phyloP scores from a whole-genome alignment of 92 coral and sea anemone species.

The Phenganax subtilis region DNA sequence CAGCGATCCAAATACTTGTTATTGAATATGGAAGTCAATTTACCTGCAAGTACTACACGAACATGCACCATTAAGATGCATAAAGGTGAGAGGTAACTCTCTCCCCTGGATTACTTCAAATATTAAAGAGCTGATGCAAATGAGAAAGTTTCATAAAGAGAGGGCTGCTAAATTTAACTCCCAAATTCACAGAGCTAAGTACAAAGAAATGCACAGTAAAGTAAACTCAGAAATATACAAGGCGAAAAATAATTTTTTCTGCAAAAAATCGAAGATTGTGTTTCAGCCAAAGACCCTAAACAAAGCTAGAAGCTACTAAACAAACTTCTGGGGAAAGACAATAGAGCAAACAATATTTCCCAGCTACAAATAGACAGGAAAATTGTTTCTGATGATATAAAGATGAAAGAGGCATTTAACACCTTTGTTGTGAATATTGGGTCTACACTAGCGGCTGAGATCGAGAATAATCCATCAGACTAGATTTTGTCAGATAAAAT shows the following conservation, averaged over 20 bases:
- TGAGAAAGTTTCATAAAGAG: slow-evolving; percentile 32
- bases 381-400: slow-evolving; percentile 33
- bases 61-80: not conserved
- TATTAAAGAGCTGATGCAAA: slow-evolving; percentile 33
- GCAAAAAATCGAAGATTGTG: not conserved
- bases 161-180: slow-evolving; percentile 26
- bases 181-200: slow-evolving; percentile 19
- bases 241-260: not conserved
- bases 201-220: not conserved
- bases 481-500: not conserved
- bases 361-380: slow-evolving; percentile 1
- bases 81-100: not conserved
- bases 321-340: slow-evolving; percentile 5
- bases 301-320: not conserved
- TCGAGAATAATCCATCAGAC: not conserved
- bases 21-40: too few species aligned
- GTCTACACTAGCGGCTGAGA: slow-evolving; percentile 23
- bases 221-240: not conserved
- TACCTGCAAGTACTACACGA: too few species aligned
- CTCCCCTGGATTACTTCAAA: slow-evolving; percentile 41
- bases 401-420: slow-evolving; percentile 41
- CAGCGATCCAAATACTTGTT: too few species aligned
- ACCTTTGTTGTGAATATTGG: slow-evolving; percentile 45
- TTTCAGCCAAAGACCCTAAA: not conserved
- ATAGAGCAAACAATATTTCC: not conserved